These are phyloP conservation scores for Irena cyanogastra DNA, from an alignment of 2,113 vertebrate species.

Conservation along the genomic window DNA sequence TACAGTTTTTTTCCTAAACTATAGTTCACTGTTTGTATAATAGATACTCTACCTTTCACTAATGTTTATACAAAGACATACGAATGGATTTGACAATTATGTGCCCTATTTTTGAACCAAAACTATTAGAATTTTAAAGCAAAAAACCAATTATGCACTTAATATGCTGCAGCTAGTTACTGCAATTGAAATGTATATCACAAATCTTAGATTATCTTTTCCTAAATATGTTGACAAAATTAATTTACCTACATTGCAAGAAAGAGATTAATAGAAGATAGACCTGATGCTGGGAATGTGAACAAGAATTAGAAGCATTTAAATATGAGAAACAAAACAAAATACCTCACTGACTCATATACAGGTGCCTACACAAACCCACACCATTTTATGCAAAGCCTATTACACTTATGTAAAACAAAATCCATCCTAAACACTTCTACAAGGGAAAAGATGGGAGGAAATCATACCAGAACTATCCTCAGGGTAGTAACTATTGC, in stretches of 20 bases:
- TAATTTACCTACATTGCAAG: not conserved
- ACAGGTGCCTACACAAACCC: not conserved
- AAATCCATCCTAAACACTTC: not conserved
- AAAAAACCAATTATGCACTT: not conserved
- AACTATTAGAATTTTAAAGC: not conserved
- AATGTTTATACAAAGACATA: not conserved
- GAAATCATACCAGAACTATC: not conserved
- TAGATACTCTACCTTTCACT: not conserved
- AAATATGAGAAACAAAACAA: not conserved
- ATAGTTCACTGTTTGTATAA: not conserved
- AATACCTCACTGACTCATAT: not conserved
- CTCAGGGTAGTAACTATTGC: not conserved
- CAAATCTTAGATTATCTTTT: not conserved
- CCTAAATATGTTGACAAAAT: not conserved
- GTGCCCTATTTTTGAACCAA: not conserved
- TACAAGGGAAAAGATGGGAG: not conserved
- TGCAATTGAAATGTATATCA: not conserved
- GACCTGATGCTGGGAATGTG: not conserved
- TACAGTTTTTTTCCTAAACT: not conserved
- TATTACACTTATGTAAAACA: not conserved
- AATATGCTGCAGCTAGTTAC: not conserved
- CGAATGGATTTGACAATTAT: not conserved
- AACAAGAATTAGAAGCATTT: not conserved
- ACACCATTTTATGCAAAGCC: not conserved
- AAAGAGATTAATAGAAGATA: not conserved